Conservation (phyloP, 2,888 invertebrate species). For the Kuschelorhynchus macadamiae region DNA sequence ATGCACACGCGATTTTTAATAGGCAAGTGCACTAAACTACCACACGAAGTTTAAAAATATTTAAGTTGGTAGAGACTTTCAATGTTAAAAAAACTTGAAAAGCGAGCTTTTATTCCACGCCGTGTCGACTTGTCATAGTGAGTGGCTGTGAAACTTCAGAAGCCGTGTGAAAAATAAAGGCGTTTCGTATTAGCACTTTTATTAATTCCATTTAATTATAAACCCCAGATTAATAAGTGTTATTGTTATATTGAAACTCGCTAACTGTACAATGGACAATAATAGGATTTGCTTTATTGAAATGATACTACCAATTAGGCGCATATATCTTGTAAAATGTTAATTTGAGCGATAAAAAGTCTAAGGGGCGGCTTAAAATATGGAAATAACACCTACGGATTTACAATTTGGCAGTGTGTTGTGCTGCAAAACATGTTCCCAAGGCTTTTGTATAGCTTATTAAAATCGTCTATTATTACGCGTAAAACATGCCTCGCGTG, state of each 20-base stretch:
- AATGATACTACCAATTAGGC: constrained; percentile 26
- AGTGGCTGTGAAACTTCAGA: too few species aligned
- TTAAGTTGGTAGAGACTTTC: too few species aligned
- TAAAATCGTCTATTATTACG: background rate
- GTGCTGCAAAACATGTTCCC: background rate
- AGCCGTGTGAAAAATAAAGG: too few species aligned
- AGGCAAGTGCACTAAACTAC: too few species aligned
- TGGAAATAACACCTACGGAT: constrained; percentile 2
- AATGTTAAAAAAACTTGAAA: too few species aligned
- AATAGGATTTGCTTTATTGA: constrained; percentile 32
- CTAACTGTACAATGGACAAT: constrained; percentile 36
- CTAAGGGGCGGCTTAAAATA: constrained; percentile 6
- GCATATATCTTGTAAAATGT: constrained; percentile 23
- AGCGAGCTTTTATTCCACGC: too few species aligned
- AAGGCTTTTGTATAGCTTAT: background rate
- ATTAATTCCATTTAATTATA: too few species aligned
- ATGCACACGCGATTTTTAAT: too few species aligned
- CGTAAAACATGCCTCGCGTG: background rate
- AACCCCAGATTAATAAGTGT: too few species aligned
- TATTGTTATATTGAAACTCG: constrained; percentile 28
- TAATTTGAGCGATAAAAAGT: constrained; percentile 19
- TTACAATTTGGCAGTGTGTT: background rate
- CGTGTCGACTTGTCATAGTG: too few species aligned
- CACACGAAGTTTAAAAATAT: too few species aligned
- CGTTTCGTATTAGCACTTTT: too few species aligned